Conservation (phyloP, 1,140 invertebrate species). For the Papilio polyxenes region DNA sequence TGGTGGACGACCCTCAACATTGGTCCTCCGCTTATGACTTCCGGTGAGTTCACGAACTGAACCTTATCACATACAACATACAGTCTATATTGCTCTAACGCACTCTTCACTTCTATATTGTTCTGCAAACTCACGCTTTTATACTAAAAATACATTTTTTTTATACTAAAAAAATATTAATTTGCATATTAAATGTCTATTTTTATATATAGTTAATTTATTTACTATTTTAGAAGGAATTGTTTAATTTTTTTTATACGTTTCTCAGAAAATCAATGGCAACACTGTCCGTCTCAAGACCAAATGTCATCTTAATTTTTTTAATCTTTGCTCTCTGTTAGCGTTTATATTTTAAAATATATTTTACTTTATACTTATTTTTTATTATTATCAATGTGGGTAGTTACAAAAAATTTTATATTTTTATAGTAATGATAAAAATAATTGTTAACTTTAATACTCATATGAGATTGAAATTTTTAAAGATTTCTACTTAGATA, state of each 20-base stretch:
- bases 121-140: not conserved
- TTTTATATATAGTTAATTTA: no score
- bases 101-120: not conserved
- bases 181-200: no score
- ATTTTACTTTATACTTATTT: not conserved
- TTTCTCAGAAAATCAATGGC: constrained; percentile 18
- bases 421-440: no score
- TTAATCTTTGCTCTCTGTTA: constrained; percentile 3
- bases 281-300: not conserved
- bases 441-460: not conserved
- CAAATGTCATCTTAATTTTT: not conserved
- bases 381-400: not conserved
- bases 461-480: not conserved
- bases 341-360: not conserved
- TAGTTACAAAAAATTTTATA: no score
- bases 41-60: constrained; percentile 66
- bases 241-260: not conserved
- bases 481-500: no score
- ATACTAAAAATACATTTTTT: not conserved
- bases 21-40: constrained; percentile 92
- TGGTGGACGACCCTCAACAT: constrained; percentile 86
- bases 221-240: not conserved
- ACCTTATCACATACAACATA: not conserved
- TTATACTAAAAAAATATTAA: no score
- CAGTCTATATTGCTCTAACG: constrained; percentile 19